Evolutionary conservation across 2,888 invertebrate species (phyloP).

Genomic region (Eilema caniola): DNA sequence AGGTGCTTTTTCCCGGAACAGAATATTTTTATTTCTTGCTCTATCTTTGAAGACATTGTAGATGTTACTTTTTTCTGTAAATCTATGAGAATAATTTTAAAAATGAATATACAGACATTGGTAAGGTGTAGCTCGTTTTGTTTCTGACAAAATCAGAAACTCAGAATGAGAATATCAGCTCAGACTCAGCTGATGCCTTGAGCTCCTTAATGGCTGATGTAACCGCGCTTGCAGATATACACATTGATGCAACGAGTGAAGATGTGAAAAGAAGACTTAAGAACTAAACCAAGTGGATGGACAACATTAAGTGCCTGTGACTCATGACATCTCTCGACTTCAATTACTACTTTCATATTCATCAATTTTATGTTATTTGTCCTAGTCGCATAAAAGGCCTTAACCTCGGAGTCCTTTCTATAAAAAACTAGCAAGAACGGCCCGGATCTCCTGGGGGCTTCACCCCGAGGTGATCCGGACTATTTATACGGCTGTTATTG

Average conservation of each 20-base stretch:
- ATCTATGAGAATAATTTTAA: slow-evolving; percentile 18
- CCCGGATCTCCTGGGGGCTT: too few relatives aligned
- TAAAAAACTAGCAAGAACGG: too few relatives aligned
- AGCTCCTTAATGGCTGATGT: not conserved
- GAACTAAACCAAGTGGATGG: too few relatives aligned
- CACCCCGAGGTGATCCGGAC: too few relatives aligned
- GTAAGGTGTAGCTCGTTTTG: not conserved
- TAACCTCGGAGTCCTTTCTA: too few relatives aligned
- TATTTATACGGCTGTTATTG: too few relatives aligned
- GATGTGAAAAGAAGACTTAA: not conserved
- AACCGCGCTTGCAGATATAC: not conserved
- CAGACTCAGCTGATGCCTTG: too few relatives aligned
- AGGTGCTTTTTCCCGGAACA: not conserved
- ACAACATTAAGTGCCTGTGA: too few relatives aligned
- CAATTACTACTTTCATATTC: too few relatives aligned
- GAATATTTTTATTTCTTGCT: slow-evolving; percentile 32
- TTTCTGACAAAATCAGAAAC: not conserved
- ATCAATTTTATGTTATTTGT: too few relatives aligned
- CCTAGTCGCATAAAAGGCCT: too few relatives aligned
- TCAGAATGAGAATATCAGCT: not conserved
- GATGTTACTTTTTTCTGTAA: slow-evolving; percentile 31
- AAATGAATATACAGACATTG: not conserved
- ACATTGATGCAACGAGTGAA: not conserved
- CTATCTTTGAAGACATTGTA: slow-evolving; percentile 25
- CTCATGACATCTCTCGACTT: too few relatives aligned